These are phyloP conservation scores for Metellina segmentata DNA, from an alignment of 2,888 invertebrate species.

Conservation along the genomic window DNA sequence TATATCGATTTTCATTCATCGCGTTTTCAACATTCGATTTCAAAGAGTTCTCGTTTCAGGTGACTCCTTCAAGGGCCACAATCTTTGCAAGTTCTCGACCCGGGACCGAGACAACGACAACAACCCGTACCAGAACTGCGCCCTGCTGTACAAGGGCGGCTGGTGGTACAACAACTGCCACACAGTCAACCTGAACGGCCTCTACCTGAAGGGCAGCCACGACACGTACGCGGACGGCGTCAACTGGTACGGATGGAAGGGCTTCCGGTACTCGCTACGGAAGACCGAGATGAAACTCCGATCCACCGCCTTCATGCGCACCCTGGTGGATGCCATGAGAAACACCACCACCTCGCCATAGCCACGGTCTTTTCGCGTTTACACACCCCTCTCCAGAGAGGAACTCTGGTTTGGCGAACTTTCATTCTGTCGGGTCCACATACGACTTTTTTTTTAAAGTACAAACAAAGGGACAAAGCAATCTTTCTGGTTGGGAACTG, in stretches of 20 bases:
- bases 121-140: constrained; percentile 70
- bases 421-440: too few species aligned
- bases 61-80: constrained; percentile 79
- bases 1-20: too few species aligned
- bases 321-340: too few species aligned
- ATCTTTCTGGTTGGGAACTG: too few species aligned
- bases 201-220: constrained; percentile 79
- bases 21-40: too few species aligned
- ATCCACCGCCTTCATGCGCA: constrained; percentile 43
- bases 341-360: too few species aligned
- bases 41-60: neutral
- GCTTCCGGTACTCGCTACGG: constrained; percentile 79
- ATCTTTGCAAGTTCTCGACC: constrained; percentile 87
- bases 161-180: constrained; percentile 79
- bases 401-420: too few species aligned
- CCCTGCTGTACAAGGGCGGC: constrained; percentile 77
- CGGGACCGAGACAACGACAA: constrained; percentile 86
- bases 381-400: too few species aligned
- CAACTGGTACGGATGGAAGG: constrained; percentile 80
- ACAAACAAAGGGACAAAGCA: too few species aligned
- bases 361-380: too few species aligned
- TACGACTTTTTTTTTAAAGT: too few species aligned
- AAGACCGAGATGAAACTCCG: constrained; percentile 79
- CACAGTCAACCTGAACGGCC: constrained; percentile 79
- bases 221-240: constrained; percentile 79